These are phyloP conservation scores for Arizona elegans DNA, from an alignment of 2,113 vertebrate species.

Conservation along the genomic window DNA sequence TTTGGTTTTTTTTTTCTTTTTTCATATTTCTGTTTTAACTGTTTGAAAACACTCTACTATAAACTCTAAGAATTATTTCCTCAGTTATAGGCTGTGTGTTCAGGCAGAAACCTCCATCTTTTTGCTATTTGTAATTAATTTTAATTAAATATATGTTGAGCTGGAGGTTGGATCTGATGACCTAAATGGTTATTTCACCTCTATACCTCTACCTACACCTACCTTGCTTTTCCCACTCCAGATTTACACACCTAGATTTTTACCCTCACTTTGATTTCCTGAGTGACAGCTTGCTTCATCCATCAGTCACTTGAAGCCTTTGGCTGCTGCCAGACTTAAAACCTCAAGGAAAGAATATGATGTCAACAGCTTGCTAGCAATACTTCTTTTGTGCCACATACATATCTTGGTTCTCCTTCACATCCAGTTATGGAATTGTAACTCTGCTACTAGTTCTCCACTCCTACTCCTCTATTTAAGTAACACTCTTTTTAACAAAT, in stretches of 20 bases:
- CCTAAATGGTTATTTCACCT: neutral
- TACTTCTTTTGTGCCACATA: neutral
- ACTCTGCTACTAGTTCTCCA: neutral
- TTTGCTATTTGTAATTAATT: neutral
- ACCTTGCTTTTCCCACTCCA: neutral
- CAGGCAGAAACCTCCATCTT: neutral
- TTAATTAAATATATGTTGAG: neutral
- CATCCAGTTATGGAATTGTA: neutral
- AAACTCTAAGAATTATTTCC: neutral
- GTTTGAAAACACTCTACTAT: neutral
- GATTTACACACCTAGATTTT: neutral
- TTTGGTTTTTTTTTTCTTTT: neutral
- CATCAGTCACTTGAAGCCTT: neutral
- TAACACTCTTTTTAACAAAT: constrained; percentile 1
- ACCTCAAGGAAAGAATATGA: neutral
- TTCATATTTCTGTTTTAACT: neutral
- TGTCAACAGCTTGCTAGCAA: neutral
- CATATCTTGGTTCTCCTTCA: constrained; percentile 4
- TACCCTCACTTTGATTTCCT: neutral
- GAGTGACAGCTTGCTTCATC: neutral
- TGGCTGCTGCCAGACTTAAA: neutral
- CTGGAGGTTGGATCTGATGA: neutral
- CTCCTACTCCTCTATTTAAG: neutral
- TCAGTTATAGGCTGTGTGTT: neutral
- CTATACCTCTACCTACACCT: neutral